Conservation (phyloP, 2,113 vertebrate genomes). For the Bambusicola thoracicus region DNA sequence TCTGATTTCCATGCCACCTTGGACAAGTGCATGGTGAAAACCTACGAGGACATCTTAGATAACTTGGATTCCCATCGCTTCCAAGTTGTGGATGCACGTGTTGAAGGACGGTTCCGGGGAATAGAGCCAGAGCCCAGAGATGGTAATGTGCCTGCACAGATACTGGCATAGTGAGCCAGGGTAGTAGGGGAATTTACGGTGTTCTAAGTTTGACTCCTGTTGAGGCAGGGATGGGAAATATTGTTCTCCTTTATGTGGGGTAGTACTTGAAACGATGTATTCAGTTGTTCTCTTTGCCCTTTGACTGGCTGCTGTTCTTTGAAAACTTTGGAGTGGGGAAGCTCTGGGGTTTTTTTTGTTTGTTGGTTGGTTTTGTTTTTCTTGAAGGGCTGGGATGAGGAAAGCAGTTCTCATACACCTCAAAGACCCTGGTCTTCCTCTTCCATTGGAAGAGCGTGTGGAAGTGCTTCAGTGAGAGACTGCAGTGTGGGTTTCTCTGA, state of each 20-base stretch:
- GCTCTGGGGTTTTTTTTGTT: not conserved
- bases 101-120: conserved; percentile 87
- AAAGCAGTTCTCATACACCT: not conserved
- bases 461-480: not conserved
- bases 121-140: conserved; percentile 89
- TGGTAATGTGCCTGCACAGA: conserved; percentile 77
- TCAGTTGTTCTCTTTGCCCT: not conserved
- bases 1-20: conserved; percentile 78
- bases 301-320: not conserved
- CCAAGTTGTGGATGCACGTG: conserved; percentile 88
- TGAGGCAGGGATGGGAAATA: not conserved
- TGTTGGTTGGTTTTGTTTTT: not conserved
- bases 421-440: not conserved
- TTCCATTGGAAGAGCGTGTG: not conserved
- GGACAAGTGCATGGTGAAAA: conserved; percentile 83
- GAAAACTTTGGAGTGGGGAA: not conserved
- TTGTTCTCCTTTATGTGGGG: not conserved
- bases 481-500: not conserved
- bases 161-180: not conserved
- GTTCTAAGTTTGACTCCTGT: not conserved
- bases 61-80: conserved; percentile 82
- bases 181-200: not conserved
- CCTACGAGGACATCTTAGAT: conserved; percentile 84
- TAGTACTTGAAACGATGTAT: not conserved
- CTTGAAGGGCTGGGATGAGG: not conserved